Base-by-base conservation (phyloP, 2,797 vertebrate species). In the Alosa sapidissima region DNA sequence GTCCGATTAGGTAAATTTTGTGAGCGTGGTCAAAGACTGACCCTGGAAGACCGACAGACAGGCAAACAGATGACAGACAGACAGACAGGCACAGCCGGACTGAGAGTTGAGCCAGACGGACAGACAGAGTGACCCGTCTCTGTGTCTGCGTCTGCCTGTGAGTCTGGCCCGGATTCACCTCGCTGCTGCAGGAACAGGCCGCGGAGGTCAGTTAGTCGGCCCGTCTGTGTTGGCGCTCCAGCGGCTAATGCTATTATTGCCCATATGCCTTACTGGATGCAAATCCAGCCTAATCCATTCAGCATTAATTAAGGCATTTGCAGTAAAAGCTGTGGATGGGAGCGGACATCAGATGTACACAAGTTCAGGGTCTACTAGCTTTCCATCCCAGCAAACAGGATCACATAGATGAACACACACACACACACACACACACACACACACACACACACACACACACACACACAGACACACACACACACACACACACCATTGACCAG, bases 271-370 rank as follows among this genome's bases (percentile, higher is more conserved):
- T 9, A n/a, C 72, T 47, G 36, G 72, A 78, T 78, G 72, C 72
- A 78, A 78, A 78, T 78, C 72, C 72, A 75, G 2, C 41, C 41
- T 41, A 78, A 78, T 78, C 72, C 72, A 47, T 78, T 78, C 72
- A 78, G 41, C 72, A 78, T 78, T 78, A 78, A 78, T 78, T 78
- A 78, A 78, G 72, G 72, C 72, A 78, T 47, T 47, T 47, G 72
- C 16, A 45, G 72, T 19, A 78, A 47, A 78, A 21, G 14, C 36
- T 78, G 14, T 4, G 41, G 36, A 47, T 45, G 5, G 41, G 54
- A 21, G 54, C 19, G 3, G 41, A 0, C 72, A 78, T 78, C 72
- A 78, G 72, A 78, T 78, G 21, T 78, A 10, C 72, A 45, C 72
- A 78, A 47, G 72, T 78, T 78, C 41, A 78, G 7, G 36, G 36